Percentiles rank a stretch among this genome's conserved stretches.
Conservation (phyloP, 2,113 vertebrate species). For the Pantherophis guttatus region DNA sequence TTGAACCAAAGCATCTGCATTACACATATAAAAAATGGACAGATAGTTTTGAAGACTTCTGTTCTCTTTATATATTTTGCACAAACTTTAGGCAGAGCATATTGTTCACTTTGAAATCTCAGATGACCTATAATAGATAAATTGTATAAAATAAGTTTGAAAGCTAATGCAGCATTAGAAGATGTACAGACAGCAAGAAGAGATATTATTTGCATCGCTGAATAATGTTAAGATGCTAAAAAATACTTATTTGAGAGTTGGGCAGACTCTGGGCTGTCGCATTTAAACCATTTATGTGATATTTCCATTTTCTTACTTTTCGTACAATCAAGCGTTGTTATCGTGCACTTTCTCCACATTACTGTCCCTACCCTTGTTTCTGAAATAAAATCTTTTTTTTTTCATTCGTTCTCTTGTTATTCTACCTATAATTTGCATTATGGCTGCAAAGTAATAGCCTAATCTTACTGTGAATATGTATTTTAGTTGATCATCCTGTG, state of each 20-base stretch:
- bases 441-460: neutral
- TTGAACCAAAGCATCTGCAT: neutral
- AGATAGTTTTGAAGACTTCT: neutral
- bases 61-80: neutral
- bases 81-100: neutral
- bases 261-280: neutral
- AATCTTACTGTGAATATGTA: conserved; percentile 2
- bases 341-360: neutral
- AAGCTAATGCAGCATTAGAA: neutral
- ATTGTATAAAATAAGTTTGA: neutral
- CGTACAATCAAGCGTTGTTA: neutral
- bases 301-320: neutral
- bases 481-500: conserved; percentile 28
- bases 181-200: neutral
- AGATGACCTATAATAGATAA: neutral
- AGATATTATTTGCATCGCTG: neutral
- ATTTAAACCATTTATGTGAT: neutral
- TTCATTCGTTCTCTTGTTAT: conserved; percentile 13
- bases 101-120: neutral
- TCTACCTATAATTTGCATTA: conserved; percentile 7
- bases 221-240: neutral
- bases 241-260: neutral
- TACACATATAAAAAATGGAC: neutral
- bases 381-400: neutral
- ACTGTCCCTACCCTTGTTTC: neutral